A percentile compares a stretch with the other conserved stretches of the same genome.
phyloP scores from a whole-genome alignment of 2,113 vertebrate genomes.

The Elephas maximus region DNA sequence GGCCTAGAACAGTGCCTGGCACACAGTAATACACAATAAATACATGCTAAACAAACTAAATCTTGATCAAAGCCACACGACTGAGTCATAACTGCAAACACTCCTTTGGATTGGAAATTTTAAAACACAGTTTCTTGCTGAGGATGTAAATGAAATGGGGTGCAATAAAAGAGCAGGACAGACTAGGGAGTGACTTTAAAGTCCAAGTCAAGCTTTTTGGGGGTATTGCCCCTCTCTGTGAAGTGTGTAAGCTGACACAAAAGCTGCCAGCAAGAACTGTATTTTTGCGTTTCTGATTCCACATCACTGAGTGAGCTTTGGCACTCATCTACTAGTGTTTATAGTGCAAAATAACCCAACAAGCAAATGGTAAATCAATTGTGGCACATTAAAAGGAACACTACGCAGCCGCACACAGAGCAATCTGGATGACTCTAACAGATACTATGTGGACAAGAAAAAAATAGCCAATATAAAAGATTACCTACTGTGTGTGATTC shows the following conservation, averaged over 20 bases:
- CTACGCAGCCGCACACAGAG: not conserved
- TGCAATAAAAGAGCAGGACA: accelerated
- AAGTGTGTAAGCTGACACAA: accelerated
- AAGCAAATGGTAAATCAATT: too few species aligned
- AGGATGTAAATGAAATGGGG: not conserved
- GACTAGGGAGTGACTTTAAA: accelerated
- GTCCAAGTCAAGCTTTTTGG: not conserved
- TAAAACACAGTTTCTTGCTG: not conserved
- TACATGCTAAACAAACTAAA: slow-evolving; percentile 12
- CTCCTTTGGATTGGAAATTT: not conserved
- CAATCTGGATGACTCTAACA: not conserved
- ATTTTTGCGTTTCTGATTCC: not conserved
- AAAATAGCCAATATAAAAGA: not conserved
- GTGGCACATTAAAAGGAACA: not conserved
- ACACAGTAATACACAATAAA: not conserved
- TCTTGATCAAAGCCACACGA: not conserved
- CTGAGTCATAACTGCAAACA: not conserved
- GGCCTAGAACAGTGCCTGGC: not conserved
- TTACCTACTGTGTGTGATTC: not conserved
- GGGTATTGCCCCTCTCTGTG: not conserved
- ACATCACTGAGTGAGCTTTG: not conserved
- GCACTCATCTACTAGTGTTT: not conserved
- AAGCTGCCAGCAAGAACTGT: not conserved
- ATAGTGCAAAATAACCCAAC: not conserved
- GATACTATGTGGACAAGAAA: accelerated